These are phyloP conservation scores for Caenorhabditis tropicalis DNA, from an alignment of 1,140 invertebrate genomes.

Conservation along the genomic window DNA sequence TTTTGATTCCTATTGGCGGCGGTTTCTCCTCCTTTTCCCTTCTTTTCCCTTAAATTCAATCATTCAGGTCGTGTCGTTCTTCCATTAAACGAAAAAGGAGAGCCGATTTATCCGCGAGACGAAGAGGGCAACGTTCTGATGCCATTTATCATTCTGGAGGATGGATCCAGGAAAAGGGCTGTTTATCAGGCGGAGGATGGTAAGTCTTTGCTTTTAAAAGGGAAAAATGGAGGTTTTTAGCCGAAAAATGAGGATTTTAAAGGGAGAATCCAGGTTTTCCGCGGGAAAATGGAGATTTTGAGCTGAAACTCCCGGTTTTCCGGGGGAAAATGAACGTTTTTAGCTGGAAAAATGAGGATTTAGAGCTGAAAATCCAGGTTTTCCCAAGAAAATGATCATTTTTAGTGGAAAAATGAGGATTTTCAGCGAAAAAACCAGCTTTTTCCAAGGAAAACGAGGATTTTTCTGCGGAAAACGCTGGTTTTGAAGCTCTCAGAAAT, in stretches of 20 bases:
- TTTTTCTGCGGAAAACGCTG: background rate
- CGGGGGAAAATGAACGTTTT: background rate
- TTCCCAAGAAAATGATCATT: no score
- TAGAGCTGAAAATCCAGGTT: no score
- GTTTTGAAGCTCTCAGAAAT: background rate
- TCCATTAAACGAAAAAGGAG: background rate
- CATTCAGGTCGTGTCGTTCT: constrained; percentile 18
- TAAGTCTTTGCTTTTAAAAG: background rate
- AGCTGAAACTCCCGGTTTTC: background rate
- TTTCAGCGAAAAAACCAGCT: background rate
- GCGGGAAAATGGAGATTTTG: background rate
- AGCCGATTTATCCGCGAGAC: background rate
- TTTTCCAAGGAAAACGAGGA: background rate
- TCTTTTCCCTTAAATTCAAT: no score
- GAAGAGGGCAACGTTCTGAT: background rate
- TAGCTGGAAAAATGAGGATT: no score
- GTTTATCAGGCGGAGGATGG: background rate
- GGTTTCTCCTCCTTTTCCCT: background rate
- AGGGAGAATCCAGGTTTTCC: background rate
- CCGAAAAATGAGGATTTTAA: background rate
- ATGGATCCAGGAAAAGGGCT: background rate
- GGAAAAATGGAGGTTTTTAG: background rate
- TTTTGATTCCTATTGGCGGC: background rate
- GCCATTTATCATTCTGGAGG: background rate
- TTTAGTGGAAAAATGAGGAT: background rate